Conservation (phyloP, 1,140 invertebrate genomes). For the Philopotamus ludificatus region DNA sequence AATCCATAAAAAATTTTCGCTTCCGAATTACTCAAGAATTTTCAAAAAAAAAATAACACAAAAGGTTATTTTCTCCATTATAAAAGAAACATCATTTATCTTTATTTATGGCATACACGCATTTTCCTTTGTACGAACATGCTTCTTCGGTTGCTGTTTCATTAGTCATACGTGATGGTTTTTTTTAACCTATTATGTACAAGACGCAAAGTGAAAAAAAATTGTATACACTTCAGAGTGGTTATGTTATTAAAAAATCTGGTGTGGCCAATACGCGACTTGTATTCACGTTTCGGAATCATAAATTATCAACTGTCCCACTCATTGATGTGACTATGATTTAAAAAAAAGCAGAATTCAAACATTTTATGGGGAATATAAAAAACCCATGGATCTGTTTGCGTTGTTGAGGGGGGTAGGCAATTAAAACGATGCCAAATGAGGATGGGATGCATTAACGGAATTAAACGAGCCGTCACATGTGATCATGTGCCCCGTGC, state of each 20-base stretch:
- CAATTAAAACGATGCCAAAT: conserved; percentile 25
- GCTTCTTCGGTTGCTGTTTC: background rate
- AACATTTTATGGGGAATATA: too few species aligned
- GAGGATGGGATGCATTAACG: conserved; percentile 26
- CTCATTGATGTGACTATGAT: too few species aligned
- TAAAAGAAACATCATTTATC: background rate
- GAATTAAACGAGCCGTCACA: conserved; percentile 16
- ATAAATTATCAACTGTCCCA: too few species aligned
- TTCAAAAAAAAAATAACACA: too few species aligned
- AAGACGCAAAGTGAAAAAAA: background rate
- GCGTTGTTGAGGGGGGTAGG: conserved; percentile 7
- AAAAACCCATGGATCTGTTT: conserved; percentile 10
- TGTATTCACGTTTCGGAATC: too few species aligned
- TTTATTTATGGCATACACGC: conserved; percentile 3
- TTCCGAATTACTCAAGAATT: background rate
- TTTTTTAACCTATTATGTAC: background rate
- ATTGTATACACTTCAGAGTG: background rate
- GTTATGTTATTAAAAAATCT: background rate
- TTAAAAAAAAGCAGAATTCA: too few species aligned
- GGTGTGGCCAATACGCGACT: too few species aligned
- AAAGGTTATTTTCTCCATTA: background rate
- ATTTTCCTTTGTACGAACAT: background rate
- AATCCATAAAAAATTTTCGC: too few species aligned
- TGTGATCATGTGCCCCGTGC: too few species aligned
- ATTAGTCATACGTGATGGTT: background rate